Conservation (phyloP, 2,113 vertebrate genomes). For the Cisticola juncidis region DNA sequence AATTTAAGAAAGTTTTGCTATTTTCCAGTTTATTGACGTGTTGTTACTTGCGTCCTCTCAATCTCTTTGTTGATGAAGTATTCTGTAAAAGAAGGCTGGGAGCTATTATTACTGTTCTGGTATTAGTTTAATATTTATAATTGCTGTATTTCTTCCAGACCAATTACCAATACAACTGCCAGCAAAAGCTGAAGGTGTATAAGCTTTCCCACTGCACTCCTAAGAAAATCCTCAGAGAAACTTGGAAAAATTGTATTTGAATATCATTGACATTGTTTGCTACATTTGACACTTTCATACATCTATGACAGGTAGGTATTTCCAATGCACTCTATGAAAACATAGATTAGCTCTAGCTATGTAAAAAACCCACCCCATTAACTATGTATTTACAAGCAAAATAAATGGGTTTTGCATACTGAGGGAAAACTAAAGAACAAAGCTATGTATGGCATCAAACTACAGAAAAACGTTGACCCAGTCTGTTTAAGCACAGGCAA, state of each 20-base stretch:
- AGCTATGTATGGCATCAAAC: background rate
- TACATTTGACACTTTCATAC: background rate
- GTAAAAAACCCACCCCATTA: background rate
- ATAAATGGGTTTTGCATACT: background rate
- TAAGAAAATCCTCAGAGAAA: background rate
- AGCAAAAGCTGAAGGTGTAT: background rate
- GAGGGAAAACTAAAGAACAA: background rate
- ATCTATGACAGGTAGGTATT: background rate
- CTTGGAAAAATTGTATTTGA: background rate
- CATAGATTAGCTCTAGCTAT: background rate
- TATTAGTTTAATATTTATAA: background rate
- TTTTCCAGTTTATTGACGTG: background rate
- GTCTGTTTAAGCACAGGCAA: background rate
- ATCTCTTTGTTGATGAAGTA: background rate
- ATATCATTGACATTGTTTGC: background rate
- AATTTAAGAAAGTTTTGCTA: background rate
- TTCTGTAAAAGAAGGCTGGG: background rate
- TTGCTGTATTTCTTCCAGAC: background rate
- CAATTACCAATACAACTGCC: rapidly evolving
- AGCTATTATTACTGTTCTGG: background rate
- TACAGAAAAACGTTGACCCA: background rate
- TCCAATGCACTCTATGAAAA: background rate
- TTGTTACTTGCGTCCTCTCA: background rate
- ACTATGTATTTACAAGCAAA: background rate
- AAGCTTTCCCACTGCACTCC: background rate